Conservation (phyloP, 2,797 vertebrate genomes). For the Cyprinella venusta region DNA sequence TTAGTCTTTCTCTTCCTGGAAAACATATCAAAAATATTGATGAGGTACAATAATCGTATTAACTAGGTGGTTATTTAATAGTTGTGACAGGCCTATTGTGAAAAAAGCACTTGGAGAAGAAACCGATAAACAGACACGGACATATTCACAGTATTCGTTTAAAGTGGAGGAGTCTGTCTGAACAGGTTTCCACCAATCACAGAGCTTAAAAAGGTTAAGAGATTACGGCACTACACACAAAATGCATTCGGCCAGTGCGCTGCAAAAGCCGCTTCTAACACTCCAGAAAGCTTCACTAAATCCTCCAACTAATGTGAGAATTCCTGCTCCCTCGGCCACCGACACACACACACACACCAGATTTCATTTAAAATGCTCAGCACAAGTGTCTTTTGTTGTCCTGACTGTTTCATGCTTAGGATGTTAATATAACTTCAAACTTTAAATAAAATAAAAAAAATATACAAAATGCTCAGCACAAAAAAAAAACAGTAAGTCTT, state of each 20-base stretch:
- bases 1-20: not conserved
- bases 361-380: not conserved
- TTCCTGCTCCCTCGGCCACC: too few species aligned
- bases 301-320: conserved; percentile 25
- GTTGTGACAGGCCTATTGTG: too few species aligned
- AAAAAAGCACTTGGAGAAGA: not conserved
- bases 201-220: conserved; percentile 8
- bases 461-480: conserved; percentile 2
- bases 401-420: too few species aligned
- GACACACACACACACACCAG: not conserved
- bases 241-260: conserved; percentile 25
- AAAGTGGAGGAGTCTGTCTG: not conserved
- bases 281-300: conserved; percentile 17
- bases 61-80: too few species aligned
- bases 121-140: not conserved
- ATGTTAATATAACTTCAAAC: too few species aligned
- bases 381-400: not conserved
- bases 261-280: conserved; percentile 38
- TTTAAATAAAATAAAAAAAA: too few species aligned
- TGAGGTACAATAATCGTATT: not conserved
- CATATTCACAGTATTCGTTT: not conserved
- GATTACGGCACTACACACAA: conserved; percentile 40
- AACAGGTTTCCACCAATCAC: conserved; percentile 12
- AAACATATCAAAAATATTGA: not conserved
- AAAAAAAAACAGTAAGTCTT: conserved; percentile 2